Evolutionary conservation across 2,113 vertebrate genomes (phyloP), one percentile per base, ranked within the genome.

Genomic region (Micronycteris hirsuta): DNA sequence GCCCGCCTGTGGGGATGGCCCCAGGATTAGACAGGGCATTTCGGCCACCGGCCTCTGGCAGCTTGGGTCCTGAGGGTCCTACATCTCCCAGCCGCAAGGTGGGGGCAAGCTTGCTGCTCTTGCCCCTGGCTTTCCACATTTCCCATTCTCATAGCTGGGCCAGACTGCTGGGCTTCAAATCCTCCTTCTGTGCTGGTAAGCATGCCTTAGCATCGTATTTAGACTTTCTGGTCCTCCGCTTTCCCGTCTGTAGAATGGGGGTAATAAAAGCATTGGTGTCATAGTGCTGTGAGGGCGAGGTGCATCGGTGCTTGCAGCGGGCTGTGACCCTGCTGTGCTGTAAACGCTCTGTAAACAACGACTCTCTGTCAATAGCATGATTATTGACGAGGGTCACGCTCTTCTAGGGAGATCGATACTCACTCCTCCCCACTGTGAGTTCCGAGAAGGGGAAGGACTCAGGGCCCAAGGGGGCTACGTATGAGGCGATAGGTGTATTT

Each of bases 381-480:
- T 43, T 54, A n/a, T 12, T 83, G 31, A 43, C 2, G 2, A 26
- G 5, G 43, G 41, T 67, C 70, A 12, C 2, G 13, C 26, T 20
- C 47, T 67, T 67, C 31, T 26, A 16, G 49, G n/a, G 2, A 49
- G 1, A 13, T 5, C 24, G 52, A 47, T 6, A 3, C 52, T 49
- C 38, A 24, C 28, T 84, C 63, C 20, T 26, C 17, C 31, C 7
- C 61, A 9, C 7, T 16, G 14, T 41, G 49, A 58, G 6, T 13
- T 1, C 52, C 9, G 73, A 71, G 63, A 26, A 76, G 14, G 20
- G 26, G 67, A 67, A 52, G 47, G 67, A 45, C 38, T 45, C 31
- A 3, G 45, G 45, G 26, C 41, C 11, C 0, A 4, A 28, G 61
- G n/a, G n/a, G 28, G 2, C 81, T 13, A 5, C 14, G n/a, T 13